Evolutionary conservation across 2,113 vertebrate genomes (phyloP).

Genomic region (Falcunculus frontatus): DNA sequence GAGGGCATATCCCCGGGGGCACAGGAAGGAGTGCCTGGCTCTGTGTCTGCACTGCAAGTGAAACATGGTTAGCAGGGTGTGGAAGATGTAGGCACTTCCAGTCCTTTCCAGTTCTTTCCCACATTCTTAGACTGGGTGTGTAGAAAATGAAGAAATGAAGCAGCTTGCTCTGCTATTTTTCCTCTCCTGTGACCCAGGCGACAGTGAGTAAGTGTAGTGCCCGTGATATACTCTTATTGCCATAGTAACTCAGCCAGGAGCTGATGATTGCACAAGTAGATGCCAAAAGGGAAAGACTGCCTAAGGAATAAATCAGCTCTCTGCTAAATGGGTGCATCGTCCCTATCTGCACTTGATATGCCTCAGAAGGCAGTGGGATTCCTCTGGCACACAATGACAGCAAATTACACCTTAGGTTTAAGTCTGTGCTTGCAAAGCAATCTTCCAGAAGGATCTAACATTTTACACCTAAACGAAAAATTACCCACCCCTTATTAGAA

Average conservation of each 20-base stretch:
- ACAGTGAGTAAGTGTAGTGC: not conserved
- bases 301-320: not conserved
- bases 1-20: not conserved
- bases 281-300: constrained; percentile 5
- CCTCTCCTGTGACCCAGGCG: not conserved
- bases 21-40: not conserved
- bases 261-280: not conserved
- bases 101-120: not conserved
- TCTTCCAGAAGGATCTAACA: not conserved
- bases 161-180: not conserved
- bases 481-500: not conserved
- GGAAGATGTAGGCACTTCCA: not conserved
- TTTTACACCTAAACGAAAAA: not conserved
- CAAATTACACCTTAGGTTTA: not conserved
- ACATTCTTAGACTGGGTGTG: not conserved
- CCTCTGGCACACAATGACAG: not conserved
- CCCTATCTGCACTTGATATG: not conserved
- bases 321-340: not conserved
- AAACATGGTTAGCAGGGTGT: not conserved
- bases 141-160: not conserved
- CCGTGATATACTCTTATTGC: constrained; percentile 6
- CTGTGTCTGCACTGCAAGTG: not conserved
- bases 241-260: constrained; percentile 50
- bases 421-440: not conserved
- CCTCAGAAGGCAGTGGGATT: not conserved